Base-by-base conservation (phyloP, 2,113 vertebrate species). In the Dromiciops gliroides region DNA sequence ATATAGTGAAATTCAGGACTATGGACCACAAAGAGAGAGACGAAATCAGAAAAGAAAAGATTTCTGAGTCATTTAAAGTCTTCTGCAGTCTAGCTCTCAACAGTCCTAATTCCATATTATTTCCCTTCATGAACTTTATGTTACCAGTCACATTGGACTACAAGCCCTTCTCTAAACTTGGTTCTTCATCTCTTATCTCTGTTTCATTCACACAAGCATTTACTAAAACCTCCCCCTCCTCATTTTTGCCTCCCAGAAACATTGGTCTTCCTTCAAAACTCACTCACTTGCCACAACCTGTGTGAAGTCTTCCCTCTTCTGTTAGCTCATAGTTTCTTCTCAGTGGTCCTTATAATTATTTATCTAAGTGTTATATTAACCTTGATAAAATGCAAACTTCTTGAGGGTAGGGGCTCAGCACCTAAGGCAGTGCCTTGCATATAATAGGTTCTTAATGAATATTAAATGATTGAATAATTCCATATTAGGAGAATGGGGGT, bases 391-490 rank as follows among this genome's bases (percentile, higher is more conserved):
- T 9, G 56, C 67, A 90, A 56, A 8, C 52, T 23, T 25, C 31
- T 1, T 0, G 1, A 88, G 26, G 19, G 19, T 23, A 12, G 90
- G 37, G 26, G 16, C 1, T 14, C 28, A 23, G 88, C 24, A 12
- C 50, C 52, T 9, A 0, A 8, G 11, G 28, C 2, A 0, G 14
- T 5, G 3, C 28, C 88, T 1, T 11, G 3, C 51, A 8, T 0
- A 0, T 1, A 23, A 24, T 49, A 51, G 51, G 10, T 9, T 3
- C 3, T 52, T 19, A 1, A 0, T n/a, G 10, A 24, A 0, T 31
- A 92, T 48, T 47, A 48, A 50, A 12, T 3, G 22, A 37, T 52
- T 23, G 44, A 44, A 26, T 12, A 67, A 67, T 16, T n/a, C 60
- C 31, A 37, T 67, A 67, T 67, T 67, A 67, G 60, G 31, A 67